Evolutionary conservation across 2,797 vertebrate species (phyloP).

Genomic region (Adrianichthys oophorus): DNA sequence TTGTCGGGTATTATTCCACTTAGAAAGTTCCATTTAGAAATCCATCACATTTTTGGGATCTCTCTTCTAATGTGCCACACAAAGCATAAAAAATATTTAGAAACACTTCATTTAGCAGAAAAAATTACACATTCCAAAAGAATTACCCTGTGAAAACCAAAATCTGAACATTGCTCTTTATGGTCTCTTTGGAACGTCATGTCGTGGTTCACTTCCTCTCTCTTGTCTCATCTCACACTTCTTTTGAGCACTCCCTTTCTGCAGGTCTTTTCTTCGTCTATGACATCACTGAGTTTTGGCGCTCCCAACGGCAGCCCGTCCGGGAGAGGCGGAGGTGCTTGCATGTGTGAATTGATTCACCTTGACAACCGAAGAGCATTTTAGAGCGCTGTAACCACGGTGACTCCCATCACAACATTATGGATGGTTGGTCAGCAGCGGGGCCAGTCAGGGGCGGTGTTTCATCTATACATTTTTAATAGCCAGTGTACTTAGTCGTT

Average conservation of each 20-base stretch:
- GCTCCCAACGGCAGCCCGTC: conserved; percentile 48
- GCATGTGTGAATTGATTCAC: conserved; percentile 72
- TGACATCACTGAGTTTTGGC: conserved; percentile 62
- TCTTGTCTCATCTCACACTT: conserved; percentile 6
- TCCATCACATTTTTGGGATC: too few species aligned
- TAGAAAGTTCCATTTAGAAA: too few species aligned
- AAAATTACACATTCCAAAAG: too few species aligned
- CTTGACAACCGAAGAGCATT: conserved; percentile 73
- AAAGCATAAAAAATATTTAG: too few species aligned
- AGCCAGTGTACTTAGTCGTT: conserved; percentile 71
- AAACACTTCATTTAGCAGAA: too few species aligned
- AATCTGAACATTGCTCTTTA: too few species aligned
- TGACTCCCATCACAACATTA: conserved; percentile 74
- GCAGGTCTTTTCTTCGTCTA: conserved; percentile 46
- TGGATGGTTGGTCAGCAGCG: conserved; percentile 53
- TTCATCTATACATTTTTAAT: conserved; percentile 77
- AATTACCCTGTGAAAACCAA: too few species aligned
- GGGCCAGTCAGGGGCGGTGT: conserved; percentile 53
- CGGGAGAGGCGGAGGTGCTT: conserved; percentile 41
- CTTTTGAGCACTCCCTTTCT: conserved; percentile 13
- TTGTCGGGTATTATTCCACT: too few species aligned
- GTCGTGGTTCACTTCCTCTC: neutral
- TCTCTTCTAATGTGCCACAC: too few species aligned
- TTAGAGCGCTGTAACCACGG: conserved; percentile 72
- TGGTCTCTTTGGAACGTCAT: too few species aligned